Evolutionary conservation across 1,140 invertebrate genomes (phyloP).

Genomic region (Diprion similis): DNA sequence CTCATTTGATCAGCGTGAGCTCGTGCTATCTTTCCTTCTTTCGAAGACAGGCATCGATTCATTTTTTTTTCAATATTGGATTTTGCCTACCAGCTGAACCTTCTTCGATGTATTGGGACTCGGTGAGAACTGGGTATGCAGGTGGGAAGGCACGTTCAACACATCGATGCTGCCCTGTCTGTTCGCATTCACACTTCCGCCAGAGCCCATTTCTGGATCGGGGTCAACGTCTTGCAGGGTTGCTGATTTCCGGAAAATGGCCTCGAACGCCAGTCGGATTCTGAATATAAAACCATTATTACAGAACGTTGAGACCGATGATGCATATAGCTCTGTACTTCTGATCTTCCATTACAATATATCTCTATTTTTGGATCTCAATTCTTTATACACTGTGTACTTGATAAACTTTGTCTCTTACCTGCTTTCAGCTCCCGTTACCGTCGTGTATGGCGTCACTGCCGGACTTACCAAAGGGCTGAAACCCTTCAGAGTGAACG

Average conservation of each 20-base stretch:
- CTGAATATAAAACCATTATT: conserved; percentile 53
- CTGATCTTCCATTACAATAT: no score
- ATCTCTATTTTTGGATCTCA: conserved; percentile 10
- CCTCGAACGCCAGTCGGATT: conserved; percentile 87
- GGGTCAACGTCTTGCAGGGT: conserved; percentile 83
- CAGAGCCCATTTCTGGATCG: conserved; percentile 65
- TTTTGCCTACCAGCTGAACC: conserved; percentile 82
- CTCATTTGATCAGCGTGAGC: no score
- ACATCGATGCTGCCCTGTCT: conserved; percentile 53
- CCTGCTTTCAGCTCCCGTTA: conserved; percentile 85
- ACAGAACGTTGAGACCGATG: no score
- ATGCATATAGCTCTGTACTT: no score
- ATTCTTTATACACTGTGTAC: conserved; percentile 17
- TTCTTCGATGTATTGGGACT: conserved; percentile 82
- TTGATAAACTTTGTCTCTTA: conserved; percentile 41
- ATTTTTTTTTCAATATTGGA: not conserved
- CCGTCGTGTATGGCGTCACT: conserved; percentile 81
- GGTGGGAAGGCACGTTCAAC: conserved; percentile 38
- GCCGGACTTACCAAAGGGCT: conserved; percentile 72
- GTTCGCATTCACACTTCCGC: conserved; percentile 43
- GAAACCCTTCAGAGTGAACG: conserved; percentile 80
- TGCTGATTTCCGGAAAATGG: conserved; percentile 86
- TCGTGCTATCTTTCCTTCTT: no score
- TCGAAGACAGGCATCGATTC: no score
- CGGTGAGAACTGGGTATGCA: conserved; percentile 49